Base-by-base conservation (phyloP, 2,888 invertebrate genomes). In the Eupithecia insigniata region DNA sequence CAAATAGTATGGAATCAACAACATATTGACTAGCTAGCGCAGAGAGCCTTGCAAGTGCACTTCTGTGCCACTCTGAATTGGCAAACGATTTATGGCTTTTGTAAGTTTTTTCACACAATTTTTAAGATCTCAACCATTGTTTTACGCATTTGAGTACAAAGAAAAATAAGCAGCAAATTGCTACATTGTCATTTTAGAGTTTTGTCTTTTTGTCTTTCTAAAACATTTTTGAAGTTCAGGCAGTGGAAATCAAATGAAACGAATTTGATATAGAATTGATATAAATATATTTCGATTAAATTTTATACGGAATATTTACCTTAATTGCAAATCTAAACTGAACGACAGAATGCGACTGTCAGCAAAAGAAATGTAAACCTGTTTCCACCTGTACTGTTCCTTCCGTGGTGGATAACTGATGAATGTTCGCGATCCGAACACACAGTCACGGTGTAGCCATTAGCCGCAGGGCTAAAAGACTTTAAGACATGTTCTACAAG, bases 391-490 rank as follows among this genome's bases (percentile, higher is more conserved):
- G 65, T 55, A 58, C 39, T 67, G 67, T 55, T 70, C 70, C 67
- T 62, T 43, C 58, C 55, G 58, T 67, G 60, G 67, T 58, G 60
- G 66, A 70, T 88, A 84, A 76, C 77, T 87, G 90, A 91, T 91
- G 85, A 85, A 85, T 80, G 83, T 80, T 80, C 81, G 82, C 86
- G 90, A 92, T 91, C 84, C 77, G 81, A 85, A 84, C 87, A 88
- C 87, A 87, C 76, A 89, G 91, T 92, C 93, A 93, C 92, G 93
- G 91, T 83, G 83, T 76, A 78, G 85, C 92, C 90, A 92, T 93
- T 90, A 92, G 87, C 84, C 83, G 81, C 82, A 83, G 85, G 83
- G 84, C 82, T 90, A 89, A 91, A n/a, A 86, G 84, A 87, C 87
- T 87, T 76, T 79, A 79, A 87, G 85, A 90, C 90, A 92, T 88